Evolutionary conservation across 2,888 invertebrate genomes (phyloP), one percentile per base, ranked within the genome.

Genomic region (Ceratothoa steindachneri): DNA sequence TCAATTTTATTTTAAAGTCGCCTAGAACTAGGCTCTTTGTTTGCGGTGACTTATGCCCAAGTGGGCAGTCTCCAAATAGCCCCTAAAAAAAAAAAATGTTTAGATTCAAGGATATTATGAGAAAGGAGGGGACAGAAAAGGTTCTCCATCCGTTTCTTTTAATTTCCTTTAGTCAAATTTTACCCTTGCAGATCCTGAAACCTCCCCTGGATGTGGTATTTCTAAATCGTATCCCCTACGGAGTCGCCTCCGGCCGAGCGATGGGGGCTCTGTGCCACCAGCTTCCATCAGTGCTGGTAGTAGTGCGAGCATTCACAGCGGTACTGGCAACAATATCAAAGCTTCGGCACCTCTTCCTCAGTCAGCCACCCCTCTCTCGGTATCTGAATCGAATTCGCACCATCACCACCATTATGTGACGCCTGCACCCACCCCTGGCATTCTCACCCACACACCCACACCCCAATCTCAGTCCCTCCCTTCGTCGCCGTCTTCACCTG

Each of bases 171-270:
- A n/a, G n/a, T n/a, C n/a, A n/a, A n/a, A n/a, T n/a, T 41, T 41
- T 41, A 5, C 22, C 15, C 22, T 29, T 30, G n/a, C 75, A 75
- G 78, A 78, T 51, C 41, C 69, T 27, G 78, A 78, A 30, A 72
- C 71, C 41, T 71, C 73, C n/a, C 75, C 75, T 60, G 71, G 72
- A 24, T 68, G 75, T 51, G 78, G 75, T 12, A 75, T 78, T n/a
- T 71, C 75, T 30, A 78, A 78, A 65, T 78, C 78, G 22, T 78
- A 78, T 41, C 78, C 78, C 1, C 60, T 78, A 67, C 24, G 78
- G 41, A 78, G 74, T 64, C 68, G 78, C 1, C 69, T 78, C 41
- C 69, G 78, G 12, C 64, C 71, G 5, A 75, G 69, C 22, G 75
- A 75, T 55, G 71, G 72, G 9, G 71, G 74, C 27, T 70, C 67